A percentile compares a stretch with the other conserved stretches of the same genome.
Conservation (phyloP, 2,113 vertebrate genomes). For the Apistogramma diplotaenia region DNA sequence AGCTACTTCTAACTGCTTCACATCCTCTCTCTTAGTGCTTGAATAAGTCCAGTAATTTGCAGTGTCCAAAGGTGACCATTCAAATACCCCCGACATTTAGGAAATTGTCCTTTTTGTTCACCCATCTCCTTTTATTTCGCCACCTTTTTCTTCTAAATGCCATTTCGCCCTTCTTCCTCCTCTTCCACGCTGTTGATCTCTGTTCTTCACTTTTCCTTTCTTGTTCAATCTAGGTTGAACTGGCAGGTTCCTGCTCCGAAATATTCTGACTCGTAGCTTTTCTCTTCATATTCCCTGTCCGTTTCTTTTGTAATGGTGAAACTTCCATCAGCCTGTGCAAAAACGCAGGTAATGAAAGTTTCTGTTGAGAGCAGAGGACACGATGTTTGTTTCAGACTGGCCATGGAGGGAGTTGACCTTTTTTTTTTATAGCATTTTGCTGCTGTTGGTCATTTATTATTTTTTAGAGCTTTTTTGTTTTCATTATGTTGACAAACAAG, state of each 20-base stretch:
- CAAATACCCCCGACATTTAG: slow-evolving; percentile 63
- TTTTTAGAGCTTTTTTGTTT: neutral
- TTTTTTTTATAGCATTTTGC: neutral
- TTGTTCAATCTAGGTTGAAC: neutral
- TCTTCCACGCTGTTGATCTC: slow-evolving; percentile 19
- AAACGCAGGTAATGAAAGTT: neutral
- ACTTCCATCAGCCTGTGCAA: neutral
- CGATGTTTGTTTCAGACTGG: neutral
- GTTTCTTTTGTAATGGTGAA: neutral
- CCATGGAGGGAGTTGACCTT: neutral
- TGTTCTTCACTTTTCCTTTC: neutral
- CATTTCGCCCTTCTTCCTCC: slow-evolving; percentile 43
- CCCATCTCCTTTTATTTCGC: slow-evolving; percentile 31
- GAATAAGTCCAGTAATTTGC: slow-evolving; percentile 21
- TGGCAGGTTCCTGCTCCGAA: neutral
- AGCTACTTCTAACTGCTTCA: neutral
- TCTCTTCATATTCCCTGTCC: neutral
- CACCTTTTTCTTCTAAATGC: slow-evolving; percentile 48
- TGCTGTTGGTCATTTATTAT: neutral
- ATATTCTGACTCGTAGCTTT: neutral
- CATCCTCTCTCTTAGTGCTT: neutral
- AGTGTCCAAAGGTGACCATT: slow-evolving; percentile 39
- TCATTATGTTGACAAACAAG: neutral
- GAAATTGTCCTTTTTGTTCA: slow-evolving; percentile 54
- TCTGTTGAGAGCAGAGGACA: neutral